Evolutionary conservation across 2,888 invertebrate genomes (phyloP), one percentile per base, ranked within the genome.

Genomic region (Ctena decussata): DNA sequence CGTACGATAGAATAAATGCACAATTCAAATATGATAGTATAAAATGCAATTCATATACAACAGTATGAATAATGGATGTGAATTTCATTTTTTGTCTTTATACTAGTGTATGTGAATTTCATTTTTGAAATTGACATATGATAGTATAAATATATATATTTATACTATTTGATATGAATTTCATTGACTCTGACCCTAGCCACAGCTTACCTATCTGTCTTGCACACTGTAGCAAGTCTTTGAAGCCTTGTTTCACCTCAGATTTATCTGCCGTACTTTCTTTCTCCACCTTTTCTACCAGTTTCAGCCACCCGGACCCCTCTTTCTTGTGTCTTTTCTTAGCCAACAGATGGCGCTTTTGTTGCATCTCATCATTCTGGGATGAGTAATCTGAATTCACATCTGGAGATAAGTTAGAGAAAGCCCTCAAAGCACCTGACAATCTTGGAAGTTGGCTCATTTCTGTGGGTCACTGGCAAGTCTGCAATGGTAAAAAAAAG

Each of bases 391-490:
- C 82, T 57, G 75, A 74, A 24, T 39, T 18, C 27, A 49, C 41
- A 21, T 78, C 77, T n/a, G 80, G 84, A 71, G 90, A 84, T 24
- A 92, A 89, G 32, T 84, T 89, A n/a, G 93, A 88, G 76, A 93
- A 93, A 5, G 91, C 93, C 74, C 93, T 70, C 32, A 94, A 74
- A n/a, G 93, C 93, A 27, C 91, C 90, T 24, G 93, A 89, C 53
- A 94, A 84, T 39, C 93, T 82, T 11, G 94, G 93, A n/a, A 92
- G 79, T 44, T 81, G 85, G 69, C 82, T 89, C 92, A 92, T 92
- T 8, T 3, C n/a, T n/a, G n/a, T n/a, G n/a, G n/a, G n/a, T n/a
- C n/a, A n/a, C n/a, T n/a, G n/a, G n/a, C n/a, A n/a, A n/a, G n/a
- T n/a, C n/a, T n/a, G n/a, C n/a, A n/a, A n/a, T n/a, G n/a, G n/a